A percentile compares a stretch with the other conserved stretches of the same genome.
Evolutionary conservation across 2,888 invertebrate species (phyloP).

Genomic region (Lepidonotus clava): DNA sequence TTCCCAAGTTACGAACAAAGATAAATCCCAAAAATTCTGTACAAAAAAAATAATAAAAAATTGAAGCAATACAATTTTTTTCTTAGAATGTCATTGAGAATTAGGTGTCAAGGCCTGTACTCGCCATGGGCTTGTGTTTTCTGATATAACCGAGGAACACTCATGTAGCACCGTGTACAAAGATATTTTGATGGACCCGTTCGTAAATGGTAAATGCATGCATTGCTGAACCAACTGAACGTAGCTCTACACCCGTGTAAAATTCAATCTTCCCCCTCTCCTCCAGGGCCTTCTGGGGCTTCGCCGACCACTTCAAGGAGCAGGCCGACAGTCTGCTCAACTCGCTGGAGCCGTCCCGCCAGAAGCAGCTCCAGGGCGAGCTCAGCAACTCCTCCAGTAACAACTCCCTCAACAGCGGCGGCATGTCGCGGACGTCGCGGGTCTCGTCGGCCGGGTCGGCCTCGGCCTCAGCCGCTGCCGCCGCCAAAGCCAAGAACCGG

Average conservation of each 20-base stretch:
- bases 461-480: background rate
- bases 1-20: too few species aligned
- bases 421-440: constrained; percentile 41
- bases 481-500: constrained; percentile 51
- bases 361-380: constrained; percentile 85
- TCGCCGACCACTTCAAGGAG: constrained; percentile 93
- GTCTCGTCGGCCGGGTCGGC: background rate
- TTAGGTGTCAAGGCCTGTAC: too few species aligned
- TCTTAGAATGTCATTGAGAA: too few species aligned
- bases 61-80: too few species aligned
- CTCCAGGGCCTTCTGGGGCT: constrained; percentile 92
- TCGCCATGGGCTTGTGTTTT: too few species aligned
- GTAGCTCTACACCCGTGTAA: background rate
- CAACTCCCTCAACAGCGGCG: constrained; percentile 78
- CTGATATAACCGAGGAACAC: too few species aligned
- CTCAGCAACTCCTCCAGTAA: constrained; percentile 81
- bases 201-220: background rate
- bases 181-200: too few species aligned
- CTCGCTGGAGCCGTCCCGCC: constrained; percentile 89
- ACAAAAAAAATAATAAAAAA: background rate
- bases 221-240: background rate
- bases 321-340: constrained; percentile 92
- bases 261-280: background rate
- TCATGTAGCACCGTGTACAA: too few species aligned
- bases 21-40: too few species aligned